Percentiles rank a stretch among this genome's conserved stretches.
Evolutionary conservation across 2,113 vertebrate genomes (phyloP).

Genomic region (Tetrax tetrax): DNA sequence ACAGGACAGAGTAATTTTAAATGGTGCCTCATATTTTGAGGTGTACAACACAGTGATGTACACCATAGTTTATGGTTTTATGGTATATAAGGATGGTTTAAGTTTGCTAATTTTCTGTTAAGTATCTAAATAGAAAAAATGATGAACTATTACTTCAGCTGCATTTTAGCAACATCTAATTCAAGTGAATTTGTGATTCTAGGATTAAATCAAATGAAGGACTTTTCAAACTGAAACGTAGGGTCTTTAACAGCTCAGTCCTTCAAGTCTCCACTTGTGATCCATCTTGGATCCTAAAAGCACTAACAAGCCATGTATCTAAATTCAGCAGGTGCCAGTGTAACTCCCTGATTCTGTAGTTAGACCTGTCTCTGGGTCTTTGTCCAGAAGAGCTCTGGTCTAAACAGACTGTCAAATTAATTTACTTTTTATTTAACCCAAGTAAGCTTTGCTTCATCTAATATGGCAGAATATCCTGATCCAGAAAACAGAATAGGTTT

Average conservation of each 20-base stretch:
- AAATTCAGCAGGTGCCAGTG: not conserved
- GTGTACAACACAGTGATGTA: not conserved
- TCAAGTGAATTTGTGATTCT: not conserved
- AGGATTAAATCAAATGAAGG: not conserved
- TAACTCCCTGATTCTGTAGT: not conserved
- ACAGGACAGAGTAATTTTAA: slow-evolving; percentile 52
- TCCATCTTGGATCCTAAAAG: not conserved
- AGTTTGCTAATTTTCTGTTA: not conserved
- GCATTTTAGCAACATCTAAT: not conserved
- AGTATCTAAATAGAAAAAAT: not conserved
- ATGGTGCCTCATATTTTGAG: slow-evolving; percentile 37
- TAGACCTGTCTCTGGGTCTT: not conserved
- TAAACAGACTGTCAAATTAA: not conserved
- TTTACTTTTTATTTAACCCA: not conserved
- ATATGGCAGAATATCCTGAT: not conserved
- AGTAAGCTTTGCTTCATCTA: not conserved
- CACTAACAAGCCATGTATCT: not conserved
- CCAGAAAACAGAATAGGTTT: not conserved
- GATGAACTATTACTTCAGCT: not conserved
- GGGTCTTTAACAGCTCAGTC: not conserved
- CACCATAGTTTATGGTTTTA: not conserved
- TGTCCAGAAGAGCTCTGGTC: not conserved
- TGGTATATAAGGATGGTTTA: not conserved
- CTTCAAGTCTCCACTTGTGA: not conserved
- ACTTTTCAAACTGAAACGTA: not conserved